phyloP scores from a whole-genome alignment of 2,797 vertebrate genomes.

The Sternotherus odoratus region DNA sequence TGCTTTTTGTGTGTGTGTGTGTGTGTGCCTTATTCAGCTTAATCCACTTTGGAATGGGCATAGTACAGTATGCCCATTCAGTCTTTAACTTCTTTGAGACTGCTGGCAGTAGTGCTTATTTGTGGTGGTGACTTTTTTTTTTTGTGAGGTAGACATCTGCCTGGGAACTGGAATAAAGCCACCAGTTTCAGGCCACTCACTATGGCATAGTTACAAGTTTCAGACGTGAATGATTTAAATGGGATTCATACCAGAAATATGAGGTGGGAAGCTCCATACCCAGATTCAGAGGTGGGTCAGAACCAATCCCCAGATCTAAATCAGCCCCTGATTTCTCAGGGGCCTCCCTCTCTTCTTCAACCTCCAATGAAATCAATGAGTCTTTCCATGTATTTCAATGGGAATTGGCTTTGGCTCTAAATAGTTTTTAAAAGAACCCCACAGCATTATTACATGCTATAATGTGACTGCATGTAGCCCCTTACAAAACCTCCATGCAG shows the following conservation, averaged over 20 bases:
- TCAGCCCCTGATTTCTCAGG: not conserved
- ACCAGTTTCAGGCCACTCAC: not conserved
- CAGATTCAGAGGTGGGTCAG: not conserved
- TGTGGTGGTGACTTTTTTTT: not conserved
- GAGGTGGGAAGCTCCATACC: not conserved
- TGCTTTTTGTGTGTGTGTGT: no score
- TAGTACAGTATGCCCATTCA: not conserved
- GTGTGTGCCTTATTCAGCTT: not conserved
- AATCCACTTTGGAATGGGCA: not conserved
- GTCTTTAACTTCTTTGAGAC: not conserved
- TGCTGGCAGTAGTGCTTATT: not conserved
- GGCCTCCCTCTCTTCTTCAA: not conserved
- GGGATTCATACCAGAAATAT: not conserved
- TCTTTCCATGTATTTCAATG: not conserved
- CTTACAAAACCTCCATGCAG: rapidly evolving
- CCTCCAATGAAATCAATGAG: not conserved
- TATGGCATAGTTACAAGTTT: not conserved
- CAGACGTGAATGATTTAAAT: not conserved
- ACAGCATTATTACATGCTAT: not conserved
- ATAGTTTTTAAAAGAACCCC: not conserved
- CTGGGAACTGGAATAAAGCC: not conserved
- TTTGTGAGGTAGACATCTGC: not conserved
- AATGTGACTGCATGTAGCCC: not conserved
- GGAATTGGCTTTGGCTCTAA: not conserved
- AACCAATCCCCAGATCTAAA: not conserved